Conservation (phyloP, 92 coral and sea anemone species). For the Galaxea fascicularis region DNA sequence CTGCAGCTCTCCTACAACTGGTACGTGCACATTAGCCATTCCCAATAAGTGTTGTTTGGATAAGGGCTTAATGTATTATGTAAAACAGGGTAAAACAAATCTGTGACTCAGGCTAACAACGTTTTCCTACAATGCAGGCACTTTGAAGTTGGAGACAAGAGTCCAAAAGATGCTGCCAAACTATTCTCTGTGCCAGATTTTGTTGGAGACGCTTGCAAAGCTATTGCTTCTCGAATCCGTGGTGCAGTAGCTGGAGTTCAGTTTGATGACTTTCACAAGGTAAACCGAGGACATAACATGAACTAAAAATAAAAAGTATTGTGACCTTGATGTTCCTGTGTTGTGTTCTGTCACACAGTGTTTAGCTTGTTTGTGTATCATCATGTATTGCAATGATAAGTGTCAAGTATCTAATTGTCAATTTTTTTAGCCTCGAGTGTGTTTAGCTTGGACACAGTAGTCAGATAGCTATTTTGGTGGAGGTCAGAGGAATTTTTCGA, state of each 20-base stretch:
- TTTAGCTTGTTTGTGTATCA: no score
- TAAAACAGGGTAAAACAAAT: neutral
- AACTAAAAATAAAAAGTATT: no score
- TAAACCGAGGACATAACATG: neutral
- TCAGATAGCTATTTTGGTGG: no score
- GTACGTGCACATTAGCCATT: slow-evolving; percentile 31
- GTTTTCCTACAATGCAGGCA: slow-evolving; percentile 66
- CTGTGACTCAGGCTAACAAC: neutral
- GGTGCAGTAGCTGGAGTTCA: slow-evolving; percentile 99
- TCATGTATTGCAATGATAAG: no score
- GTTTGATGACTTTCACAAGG: slow-evolving; percentile 99
- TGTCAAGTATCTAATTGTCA: no score
- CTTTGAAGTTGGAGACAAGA: slow-evolving; percentile 88
- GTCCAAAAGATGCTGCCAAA: slow-evolving; percentile 90
- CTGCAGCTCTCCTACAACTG: slow-evolving; percentile 98
- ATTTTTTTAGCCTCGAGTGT: no score
- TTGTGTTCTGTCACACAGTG: no score
- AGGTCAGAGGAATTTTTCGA: no score
- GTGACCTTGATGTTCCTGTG: no score
- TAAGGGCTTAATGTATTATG: no score
- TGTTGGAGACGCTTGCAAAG: slow-evolving; percentile 99
- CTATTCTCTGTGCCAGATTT: slow-evolving; percentile 99
- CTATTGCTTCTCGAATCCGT: slow-evolving; percentile 97
- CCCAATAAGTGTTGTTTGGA: no score
- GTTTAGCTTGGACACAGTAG: no score